Evolutionary conservation across 2,888 invertebrate species (phyloP).

Genomic region (Antheraea yamamai): DNA sequence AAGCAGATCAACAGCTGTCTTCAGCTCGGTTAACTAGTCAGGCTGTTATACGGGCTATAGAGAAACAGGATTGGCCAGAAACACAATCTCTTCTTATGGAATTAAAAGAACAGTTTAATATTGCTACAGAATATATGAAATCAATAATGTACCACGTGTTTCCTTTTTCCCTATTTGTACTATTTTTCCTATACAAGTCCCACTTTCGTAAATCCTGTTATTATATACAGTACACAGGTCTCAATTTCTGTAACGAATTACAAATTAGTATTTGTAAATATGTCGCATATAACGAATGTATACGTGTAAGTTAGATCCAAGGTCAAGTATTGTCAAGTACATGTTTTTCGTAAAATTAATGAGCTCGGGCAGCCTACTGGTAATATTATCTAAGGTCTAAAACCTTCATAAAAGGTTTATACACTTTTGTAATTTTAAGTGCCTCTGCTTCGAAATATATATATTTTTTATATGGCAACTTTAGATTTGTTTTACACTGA

Average conservation of each 20-base stretch:
- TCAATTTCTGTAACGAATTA: not conserved
- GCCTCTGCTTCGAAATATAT: no score
- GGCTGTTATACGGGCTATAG: constrained; percentile 77
- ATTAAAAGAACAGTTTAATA: constrained; percentile 54
- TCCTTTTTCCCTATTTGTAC: constrained; percentile 21
- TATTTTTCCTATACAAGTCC: not conserved
- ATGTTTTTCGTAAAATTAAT: not conserved
- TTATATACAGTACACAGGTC: no score
- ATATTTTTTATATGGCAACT: not conserved
- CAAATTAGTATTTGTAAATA: not conserved
- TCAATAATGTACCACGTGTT: constrained; percentile 54
- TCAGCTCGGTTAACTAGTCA: constrained; percentile 83
- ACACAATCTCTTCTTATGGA: constrained; percentile 54
- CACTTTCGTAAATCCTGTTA: not conserved
- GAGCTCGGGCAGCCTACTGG: not conserved
- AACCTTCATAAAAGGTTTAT: no score
- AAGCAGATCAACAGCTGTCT: constrained; percentile 81
- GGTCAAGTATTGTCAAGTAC: not conserved
- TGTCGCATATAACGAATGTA: not conserved
- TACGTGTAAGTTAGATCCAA: not conserved
- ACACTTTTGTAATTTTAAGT: no score
- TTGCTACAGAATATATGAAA: constrained; percentile 73
- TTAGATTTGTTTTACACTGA: not conserved
- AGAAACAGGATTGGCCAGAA: constrained; percentile 73
- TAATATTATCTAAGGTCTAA: not conserved